Percentiles rank a stretch among this genome's conserved stretches.
phyloP scores from a whole-genome alignment of 2,888 invertebrate species.

The Dusona sp. region DNA sequence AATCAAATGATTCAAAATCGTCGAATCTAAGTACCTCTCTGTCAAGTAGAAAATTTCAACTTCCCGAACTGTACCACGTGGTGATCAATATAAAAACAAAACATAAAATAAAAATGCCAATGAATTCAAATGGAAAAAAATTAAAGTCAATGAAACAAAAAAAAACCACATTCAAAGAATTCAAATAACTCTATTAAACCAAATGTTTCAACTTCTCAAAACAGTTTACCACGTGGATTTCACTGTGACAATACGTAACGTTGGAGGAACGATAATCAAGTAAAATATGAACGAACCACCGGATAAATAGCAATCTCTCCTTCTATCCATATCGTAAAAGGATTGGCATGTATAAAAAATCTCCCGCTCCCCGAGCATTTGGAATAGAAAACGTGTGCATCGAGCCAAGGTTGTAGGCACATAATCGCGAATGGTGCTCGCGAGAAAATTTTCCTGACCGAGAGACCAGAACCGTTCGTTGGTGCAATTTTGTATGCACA shows the following conservation, averaged over 20 bases:
- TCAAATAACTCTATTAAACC: background rate
- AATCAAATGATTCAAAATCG: background rate
- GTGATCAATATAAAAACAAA: background rate
- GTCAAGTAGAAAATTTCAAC: background rate
- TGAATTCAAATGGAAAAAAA: background rate
- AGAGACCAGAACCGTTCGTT: conserved; percentile 62
- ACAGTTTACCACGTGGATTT: conserved; percentile 19
- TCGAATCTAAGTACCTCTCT: too few species aligned
- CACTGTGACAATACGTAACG: conserved; percentile 38
- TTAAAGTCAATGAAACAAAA: background rate
- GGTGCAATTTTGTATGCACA: conserved; percentile 69
- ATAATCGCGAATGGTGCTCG: conserved; percentile 66
- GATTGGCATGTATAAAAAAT: conserved; percentile 29
- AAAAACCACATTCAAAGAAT: background rate
- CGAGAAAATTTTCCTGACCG: conserved; percentile 54
- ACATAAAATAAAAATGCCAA: background rate
- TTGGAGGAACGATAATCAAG: conserved; percentile 40
- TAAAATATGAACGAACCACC: conserved; percentile 25
- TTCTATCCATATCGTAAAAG: conserved; percentile 22
- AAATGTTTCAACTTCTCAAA: background rate
- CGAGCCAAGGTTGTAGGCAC: conserved; percentile 74
- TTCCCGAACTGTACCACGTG: background rate
- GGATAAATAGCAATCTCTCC: conserved; percentile 24
- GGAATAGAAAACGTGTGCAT: conserved; percentile 53
- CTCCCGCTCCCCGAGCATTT: background rate